Conservation (phyloP, 2,888 invertebrate species). For the Schrankia costaestrigalis region DNA sequence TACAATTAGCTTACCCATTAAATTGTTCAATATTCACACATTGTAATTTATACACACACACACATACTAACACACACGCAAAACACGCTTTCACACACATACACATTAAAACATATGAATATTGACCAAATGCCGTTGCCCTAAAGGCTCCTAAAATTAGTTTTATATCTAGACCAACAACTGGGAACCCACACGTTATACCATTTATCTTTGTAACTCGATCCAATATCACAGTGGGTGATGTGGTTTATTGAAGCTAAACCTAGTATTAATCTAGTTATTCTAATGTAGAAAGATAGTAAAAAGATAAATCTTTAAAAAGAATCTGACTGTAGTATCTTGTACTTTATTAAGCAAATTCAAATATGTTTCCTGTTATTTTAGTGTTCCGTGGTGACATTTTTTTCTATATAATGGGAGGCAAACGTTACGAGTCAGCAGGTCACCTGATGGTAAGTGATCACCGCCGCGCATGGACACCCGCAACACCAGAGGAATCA, state of each 20-base stretch:
- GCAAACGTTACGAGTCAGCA: too few species aligned
- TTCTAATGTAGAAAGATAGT: constrained; percentile 19
- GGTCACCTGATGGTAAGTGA: too few species aligned
- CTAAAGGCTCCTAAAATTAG: constrained; percentile 25
- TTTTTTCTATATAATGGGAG: too few species aligned
- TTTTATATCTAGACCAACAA: constrained; percentile 55
- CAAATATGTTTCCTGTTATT: neutral
- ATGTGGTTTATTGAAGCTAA: constrained; percentile 55
- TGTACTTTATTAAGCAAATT: neutral
- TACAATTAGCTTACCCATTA: too few species aligned
- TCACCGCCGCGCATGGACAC: too few species aligned
- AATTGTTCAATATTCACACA: too few species aligned
- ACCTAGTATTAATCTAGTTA: constrained; percentile 38
- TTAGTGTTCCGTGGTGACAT: too few species aligned
- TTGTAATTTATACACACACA: too few species aligned
- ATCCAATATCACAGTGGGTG: constrained; percentile 77
- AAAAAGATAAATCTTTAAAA: constrained; percentile 5
- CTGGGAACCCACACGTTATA: constrained; percentile 53
- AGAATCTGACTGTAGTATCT: neutral
- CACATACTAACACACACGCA: too few species aligned
- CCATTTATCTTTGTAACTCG: constrained; percentile 50
- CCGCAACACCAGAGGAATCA: too few species aligned
- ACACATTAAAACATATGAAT: constrained; percentile 10
- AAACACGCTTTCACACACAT: too few species aligned
- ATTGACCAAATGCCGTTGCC: constrained; percentile 12